These are phyloP conservation scores for Syrmaticus mikado DNA, from an alignment of 2,113 vertebrate genomes.

Conservation along the genomic window DNA sequence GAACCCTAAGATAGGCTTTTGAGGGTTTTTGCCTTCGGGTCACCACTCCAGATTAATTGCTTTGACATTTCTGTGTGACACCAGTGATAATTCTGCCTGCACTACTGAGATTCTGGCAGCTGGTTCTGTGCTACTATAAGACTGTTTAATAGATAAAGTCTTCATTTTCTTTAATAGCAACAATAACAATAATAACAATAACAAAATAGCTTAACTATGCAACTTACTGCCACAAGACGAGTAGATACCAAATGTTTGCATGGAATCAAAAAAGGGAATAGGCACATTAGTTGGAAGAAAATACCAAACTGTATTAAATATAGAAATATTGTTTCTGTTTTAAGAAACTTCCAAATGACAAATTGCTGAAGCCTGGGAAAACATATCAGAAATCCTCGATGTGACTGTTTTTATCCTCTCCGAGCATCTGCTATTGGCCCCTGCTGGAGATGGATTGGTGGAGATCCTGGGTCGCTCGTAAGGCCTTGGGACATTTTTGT, in stretches of 20 bases:
- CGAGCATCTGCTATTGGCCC: neutral
- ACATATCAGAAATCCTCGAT: neutral
- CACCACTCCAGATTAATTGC: constrained; percentile 14
- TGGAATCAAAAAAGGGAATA: constrained; percentile 36
- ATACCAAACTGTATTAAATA: neutral
- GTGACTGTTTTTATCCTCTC: neutral
- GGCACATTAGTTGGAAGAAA: neutral
- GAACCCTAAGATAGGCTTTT: neutral
- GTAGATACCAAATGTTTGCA: neutral
- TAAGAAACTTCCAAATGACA: neutral
- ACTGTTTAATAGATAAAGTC: neutral
- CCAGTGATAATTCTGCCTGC: constrained; percentile 38
- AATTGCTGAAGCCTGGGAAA: neutral
- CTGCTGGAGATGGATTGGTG: neutral
- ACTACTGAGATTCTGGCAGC: neutral
- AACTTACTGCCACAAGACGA: constrained; percentile 14
- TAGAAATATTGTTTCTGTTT: neutral
- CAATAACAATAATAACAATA: neutral
- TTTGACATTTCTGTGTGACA: constrained; percentile 60
- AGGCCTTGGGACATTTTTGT: fast-evolving
- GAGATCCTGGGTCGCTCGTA: neutral
- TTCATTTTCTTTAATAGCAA: constrained; percentile 11
- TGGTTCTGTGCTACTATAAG: constrained; percentile 6
- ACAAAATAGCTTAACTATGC: neutral
- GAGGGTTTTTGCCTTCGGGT: neutral